Percentiles rank a stretch among this genome's conserved stretches.
Conservation (phyloP, 1,140 invertebrate genomes). For the Drosophila simulans region DNA sequence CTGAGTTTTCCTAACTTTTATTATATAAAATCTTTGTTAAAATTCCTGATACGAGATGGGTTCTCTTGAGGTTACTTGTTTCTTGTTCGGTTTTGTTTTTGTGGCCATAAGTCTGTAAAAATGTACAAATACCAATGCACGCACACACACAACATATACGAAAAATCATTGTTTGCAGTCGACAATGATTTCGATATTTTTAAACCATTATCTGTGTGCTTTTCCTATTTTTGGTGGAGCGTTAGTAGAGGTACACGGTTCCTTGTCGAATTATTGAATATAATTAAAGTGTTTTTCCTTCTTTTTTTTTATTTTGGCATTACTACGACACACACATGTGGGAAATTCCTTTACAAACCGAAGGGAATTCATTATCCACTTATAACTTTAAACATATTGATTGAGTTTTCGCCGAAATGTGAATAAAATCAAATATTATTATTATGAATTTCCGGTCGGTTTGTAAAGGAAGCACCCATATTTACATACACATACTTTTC, state of each 20-base stretch:
- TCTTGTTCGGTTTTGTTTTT: neutral
- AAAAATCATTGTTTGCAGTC: neutral
- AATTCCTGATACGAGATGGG: slow-evolving; percentile 20
- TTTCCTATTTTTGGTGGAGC: slow-evolving; percentile 9
- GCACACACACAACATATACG: slow-evolving; percentile 25
- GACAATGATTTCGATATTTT: neutral
- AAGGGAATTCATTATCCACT: neutral
- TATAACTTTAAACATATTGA: too few species aligned
- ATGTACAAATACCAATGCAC: slow-evolving; percentile 48
- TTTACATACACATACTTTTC: slow-evolving; percentile 3
- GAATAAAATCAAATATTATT: neutral
- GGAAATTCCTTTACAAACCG: neutral
- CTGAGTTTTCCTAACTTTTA: slow-evolving; percentile 14
- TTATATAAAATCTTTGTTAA: slow-evolving; percentile 38
- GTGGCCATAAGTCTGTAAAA: slow-evolving; percentile 33
- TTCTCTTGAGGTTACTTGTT: slow-evolving; percentile 1
- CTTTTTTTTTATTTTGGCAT: slow-evolving; percentile 15
- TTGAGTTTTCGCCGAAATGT: too few species aligned
- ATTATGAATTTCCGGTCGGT: neutral
- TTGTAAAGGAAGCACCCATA: neutral
- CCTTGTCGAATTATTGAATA: slow-evolving; percentile 49
- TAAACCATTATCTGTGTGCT: slow-evolving; percentile 5
- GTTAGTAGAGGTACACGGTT: slow-evolving; percentile 67
- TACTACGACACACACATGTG: slow-evolving; percentile 30
- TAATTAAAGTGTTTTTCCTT: neutral